Evolutionary conservation across 2,797 vertebrate species (phyloP), one percentile per base, ranked within the genome.

Genomic region (Gallinago solitaria): DNA sequence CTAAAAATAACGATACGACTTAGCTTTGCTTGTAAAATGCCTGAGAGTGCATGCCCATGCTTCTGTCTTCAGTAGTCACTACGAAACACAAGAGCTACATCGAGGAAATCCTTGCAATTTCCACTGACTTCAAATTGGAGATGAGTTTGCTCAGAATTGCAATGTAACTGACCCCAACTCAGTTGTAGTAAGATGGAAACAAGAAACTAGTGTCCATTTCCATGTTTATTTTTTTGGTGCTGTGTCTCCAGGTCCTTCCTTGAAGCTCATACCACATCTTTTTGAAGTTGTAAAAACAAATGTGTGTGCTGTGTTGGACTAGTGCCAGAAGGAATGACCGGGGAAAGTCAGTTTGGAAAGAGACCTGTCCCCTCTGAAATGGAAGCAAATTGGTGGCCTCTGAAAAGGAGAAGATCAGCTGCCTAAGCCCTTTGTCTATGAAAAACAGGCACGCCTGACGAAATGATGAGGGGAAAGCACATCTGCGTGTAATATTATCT

Each of bases 1-100:
- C 95, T 96, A 93, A 94, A 97, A 94, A 87, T 92, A 95, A 92
- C n/a, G 1, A 63, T 24, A 61, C 59, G 51, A 41, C 83, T 92
- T 70, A 27, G 32, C 57, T 93, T 94, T 79, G 53, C 65, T 74
- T 71, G 41, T 56, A 74, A 86, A 70, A 87, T 21, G 57, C 84
- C 77, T 65, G 19, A 28, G 71, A 75, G 18, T 78, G 53, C 28
- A 37, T 25, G 71, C 33, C 51, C 20, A 33, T 33, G 35, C 57
- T 57, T 56, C 59, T 25, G 57, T 45, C 51, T 79, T 76, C 85
- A 71, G 43, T 3, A 85, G 67, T 30, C 43, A 80, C 60, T 3
- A 35, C 16, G 75, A 80, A 88, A 84, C 0, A 3, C 70, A 92
- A 47, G 18, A 87, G 63, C 37, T 28, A 59, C 19, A 56, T 9